These are phyloP conservation scores for Thecophora atra DNA, from an alignment of 2,888 invertebrate genomes.

Conservation along the genomic window DNA sequence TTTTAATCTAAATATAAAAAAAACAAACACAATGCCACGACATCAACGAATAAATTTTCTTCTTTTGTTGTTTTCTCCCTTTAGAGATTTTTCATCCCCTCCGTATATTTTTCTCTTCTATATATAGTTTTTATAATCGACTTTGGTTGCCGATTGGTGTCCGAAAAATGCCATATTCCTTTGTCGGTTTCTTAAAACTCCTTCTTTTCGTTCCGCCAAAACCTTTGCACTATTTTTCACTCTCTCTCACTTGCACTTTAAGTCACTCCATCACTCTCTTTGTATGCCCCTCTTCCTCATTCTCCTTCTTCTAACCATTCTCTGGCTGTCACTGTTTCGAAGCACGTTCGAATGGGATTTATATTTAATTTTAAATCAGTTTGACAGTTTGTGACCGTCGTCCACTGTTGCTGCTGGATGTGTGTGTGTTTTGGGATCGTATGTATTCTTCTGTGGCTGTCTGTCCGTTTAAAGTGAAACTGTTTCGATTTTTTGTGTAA, in stretches of 20 bases:
- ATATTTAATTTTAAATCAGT: conserved; percentile 38
- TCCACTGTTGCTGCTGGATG: neutral
- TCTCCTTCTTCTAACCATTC: neutral
- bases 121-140: neutral
- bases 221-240: too few species aligned
- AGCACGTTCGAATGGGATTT: conserved; percentile 37
- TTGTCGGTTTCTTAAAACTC: conserved; percentile 26
- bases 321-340: conserved; percentile 14
- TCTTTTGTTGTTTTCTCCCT: too few species aligned
- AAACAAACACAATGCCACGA: too few species aligned
- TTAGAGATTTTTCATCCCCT: too few species aligned
- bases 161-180: conserved; percentile 20
- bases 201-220: too few species aligned
- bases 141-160: neutral
- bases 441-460: neutral
- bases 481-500: conserved; percentile 8
- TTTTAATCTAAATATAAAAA: too few species aligned
- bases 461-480: neutral
- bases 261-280: neutral
- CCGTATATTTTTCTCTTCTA: too few species aligned
- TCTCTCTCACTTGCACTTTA: neutral
- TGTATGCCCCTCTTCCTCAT: neutral
- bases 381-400: conserved; percentile 35
- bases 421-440: neutral
- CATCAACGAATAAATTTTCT: too few species aligned